These are phyloP conservation scores for Rhogogaster chlorosoma DNA, from an alignment of 2,888 invertebrate species.

Conservation along the genomic window DNA sequence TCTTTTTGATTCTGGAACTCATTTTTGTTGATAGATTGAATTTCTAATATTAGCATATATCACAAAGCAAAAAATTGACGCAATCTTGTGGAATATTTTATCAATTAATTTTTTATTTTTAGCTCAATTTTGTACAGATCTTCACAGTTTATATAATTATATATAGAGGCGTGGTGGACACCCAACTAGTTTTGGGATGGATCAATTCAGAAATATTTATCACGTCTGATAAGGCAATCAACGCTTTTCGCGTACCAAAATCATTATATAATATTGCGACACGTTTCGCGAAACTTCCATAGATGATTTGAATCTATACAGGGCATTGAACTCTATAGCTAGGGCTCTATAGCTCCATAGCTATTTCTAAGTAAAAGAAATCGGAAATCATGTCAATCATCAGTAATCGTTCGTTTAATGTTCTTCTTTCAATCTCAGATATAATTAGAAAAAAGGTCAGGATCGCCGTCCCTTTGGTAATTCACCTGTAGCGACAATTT, in stretches of 20 bases:
- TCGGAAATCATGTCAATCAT: no score
- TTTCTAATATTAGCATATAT: background rate
- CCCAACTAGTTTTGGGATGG: background rate
- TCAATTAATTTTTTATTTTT: background rate
- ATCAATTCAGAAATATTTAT: constrained; percentile 18
- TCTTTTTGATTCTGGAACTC: background rate
- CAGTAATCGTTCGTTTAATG: no score
- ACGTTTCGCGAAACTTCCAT: constrained; percentile 5
- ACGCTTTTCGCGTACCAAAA: background rate
- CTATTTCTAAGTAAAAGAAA: background rate
- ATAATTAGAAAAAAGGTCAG: background rate
- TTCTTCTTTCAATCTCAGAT: no score
- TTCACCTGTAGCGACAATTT: background rate
- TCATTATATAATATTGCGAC: constrained; percentile 32
- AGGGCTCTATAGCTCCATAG: no score
- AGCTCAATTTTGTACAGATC: background rate
- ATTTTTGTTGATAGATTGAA: background rate
- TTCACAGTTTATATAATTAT: background rate
- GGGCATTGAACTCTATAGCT: background rate
- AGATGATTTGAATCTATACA: background rate
- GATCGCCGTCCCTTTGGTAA: background rate
- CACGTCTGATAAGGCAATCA: constrained; percentile 11
- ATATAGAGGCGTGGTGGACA: background rate
- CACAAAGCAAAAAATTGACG: background rate
- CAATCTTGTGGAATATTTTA: background rate